Evolutionary conservation across 2,888 invertebrate species (phyloP), one percentile per base, ranked within the genome.

Genomic region (Leptinotarsa haldemani): DNA sequence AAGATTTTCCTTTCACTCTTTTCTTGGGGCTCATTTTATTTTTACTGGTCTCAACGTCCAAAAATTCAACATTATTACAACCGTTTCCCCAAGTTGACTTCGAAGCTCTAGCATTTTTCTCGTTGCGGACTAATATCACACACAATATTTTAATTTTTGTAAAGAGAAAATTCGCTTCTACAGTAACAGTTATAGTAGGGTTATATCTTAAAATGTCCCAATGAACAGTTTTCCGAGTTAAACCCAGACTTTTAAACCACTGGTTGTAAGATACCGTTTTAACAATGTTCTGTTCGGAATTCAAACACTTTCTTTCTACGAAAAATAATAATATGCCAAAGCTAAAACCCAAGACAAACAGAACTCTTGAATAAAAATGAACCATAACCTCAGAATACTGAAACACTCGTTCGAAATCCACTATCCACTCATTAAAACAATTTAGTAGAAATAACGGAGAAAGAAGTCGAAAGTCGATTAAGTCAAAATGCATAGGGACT

Each of bases 61-160:
- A 70, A 22, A 82, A 80, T 50, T 80, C 74, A 15, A 85, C 76
- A 58, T 80, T 73, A 74, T 86, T 87, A 76, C 88, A 88, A 25
- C 85, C 80, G 76, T 82, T 83, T 20, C 83, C 84, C 88, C 88
- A 88, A 4, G 87, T 88, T 58, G 78, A 74, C 71, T 76, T 65
- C n/a, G 78, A 77, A 2, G 89, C 84, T 67, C 83, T 79, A 0
- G 87, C 86, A 71, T 89, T 85, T 71, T 87, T 88, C 0, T 83
- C 71, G 78, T 87, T 88, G 22, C 86, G 84, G 0, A 89, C 86
- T 77, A 89, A 88, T 58, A 90, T 86, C 0, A 89, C 83, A 81
- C 90, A 90, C 1, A 88, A 83, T 15, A 90, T 73, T 69, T 86
- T 84, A 9, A 90, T 82, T 77, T 83, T 85, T 0, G 83, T 75